Base-by-base conservation (phyloP, 2,888 invertebrate genomes). In the Tortrix viridana region DNA sequence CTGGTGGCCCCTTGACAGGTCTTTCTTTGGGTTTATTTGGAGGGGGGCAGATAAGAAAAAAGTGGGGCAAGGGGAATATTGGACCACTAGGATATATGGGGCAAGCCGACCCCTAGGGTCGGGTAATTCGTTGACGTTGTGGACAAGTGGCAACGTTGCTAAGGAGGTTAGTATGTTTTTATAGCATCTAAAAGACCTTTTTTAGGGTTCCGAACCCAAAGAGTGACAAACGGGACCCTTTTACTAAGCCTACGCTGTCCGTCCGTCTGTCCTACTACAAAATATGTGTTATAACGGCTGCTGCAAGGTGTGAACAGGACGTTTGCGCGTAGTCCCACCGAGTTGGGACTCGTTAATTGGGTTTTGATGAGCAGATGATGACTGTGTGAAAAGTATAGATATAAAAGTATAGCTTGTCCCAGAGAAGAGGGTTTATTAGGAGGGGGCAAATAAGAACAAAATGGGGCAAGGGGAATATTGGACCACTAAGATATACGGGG, bases 1-100 rank as follows among this genome's bases (percentile, higher is more conserved):
- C 2, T 96, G 96, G 94, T 96, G 96, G 95, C 84, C 89, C 0
- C 76, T 81, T 5, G 71, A 46, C 9, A 56, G 37, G 0, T 62
- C 44, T 0, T 62, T 62, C 80, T 77, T 82, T 48, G 69, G 72
- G 62, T 80, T 92, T 12, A 62, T 91, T 3, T 92, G 92, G 92
- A 81, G 71, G 9, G 74, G 64, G 14, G 67, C 64, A 1, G 74
- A 74, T 19, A 70, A 65, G 59, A 59, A 48, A n/a, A 57, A 48
- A 3, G 55, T 73, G 5, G 9, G 53, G 0, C 23, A 49, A 0
- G 69, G 69, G 0, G 71, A 74, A 38, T 46, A 48, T 1, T 78
- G 76, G 78, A 62, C 65, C 0, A 71, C 71, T 1, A 65, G 68
- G 12, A 69, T 75, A 20, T 70, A 69, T 26, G 77, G 74, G 0